Base-by-base conservation (phyloP, 1,140 invertebrate genomes). In the Drosophila nikananu region DNA sequence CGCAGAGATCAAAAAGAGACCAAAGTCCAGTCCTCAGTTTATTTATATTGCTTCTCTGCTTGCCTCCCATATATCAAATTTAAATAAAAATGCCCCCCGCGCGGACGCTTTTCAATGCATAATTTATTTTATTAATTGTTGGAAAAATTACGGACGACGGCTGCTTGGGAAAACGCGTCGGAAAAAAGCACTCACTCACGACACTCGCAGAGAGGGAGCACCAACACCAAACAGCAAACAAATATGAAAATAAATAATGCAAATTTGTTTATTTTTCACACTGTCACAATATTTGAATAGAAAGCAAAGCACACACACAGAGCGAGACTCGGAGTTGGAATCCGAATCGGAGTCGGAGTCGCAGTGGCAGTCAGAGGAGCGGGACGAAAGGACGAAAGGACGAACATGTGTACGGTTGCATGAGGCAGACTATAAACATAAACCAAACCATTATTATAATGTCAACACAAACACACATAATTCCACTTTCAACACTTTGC, bases 361-460 rank as follows among this genome's bases (percentile, higher is more conserved):
- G 27, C 27, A 27, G 27, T 27, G n/a, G n/a, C n/a, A n/a, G n/a
- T n/a, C n/a, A n/a, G n/a, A 23, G 23, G 46, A 19, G 15, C 39
- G 49, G 32, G 32, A 44, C 27, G 58, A 23, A 46, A 55, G 30
- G 30, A 44, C 25, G 68, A 23, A 54, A 68, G 74, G 73, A 70
- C 65, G 74, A 68, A 64, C 76, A 77, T 72, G 77, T 61, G 76
- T 70, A 67, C 51, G 64, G 52, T 44, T 82, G 80, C 74, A 83
- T 83, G 71, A 61, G 71, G 62, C 62, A 83, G 80, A 83, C 81
- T 83, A 83, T 83, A 83, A 83, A 83, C 81, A 83, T 83, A 83
- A 83, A 83, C 81, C 81, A 83, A 83, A 83, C 81, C 81, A 83
- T 83, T 83, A 83, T 83, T 83, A 83, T 83, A 83, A 83, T 83